Conservation (phyloP, 1,140 invertebrate species). For the Euura saliciscinereae region DNA sequence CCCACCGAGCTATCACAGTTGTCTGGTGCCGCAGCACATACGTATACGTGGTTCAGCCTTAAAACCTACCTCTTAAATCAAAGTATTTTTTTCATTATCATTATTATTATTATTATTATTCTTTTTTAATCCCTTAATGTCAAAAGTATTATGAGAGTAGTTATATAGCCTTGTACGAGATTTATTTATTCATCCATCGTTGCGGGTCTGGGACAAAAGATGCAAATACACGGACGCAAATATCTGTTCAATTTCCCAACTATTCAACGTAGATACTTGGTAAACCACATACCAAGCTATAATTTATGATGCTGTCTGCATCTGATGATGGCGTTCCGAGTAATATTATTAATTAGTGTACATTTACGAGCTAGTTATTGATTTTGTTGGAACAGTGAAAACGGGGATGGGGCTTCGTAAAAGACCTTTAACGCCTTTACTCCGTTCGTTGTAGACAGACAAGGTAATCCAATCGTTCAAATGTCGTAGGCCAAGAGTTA, state of each 20-base stretch:
- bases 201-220: not conserved
- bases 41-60: conserved; percentile 64
- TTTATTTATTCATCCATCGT: not conserved
- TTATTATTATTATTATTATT: not conserved
- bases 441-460: not conserved
- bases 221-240: not conserved
- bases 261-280: conserved; percentile 15
- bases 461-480: not conserved
- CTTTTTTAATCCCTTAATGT: conserved; percentile 13
- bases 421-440: not conserved
- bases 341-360: not conserved
- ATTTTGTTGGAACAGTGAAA: not conserved
- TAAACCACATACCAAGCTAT: conserved; percentile 38
- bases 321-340: conserved; percentile 43
- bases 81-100: conserved; percentile 36
- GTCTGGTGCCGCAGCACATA: conserved; percentile 63
- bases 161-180: conserved; percentile 2
- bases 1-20: conserved; percentile 63
- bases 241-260: not conserved
- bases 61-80: conserved; percentile 55
- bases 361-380: not conserved
- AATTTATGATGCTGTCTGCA: conserved; percentile 43
- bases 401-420: not conserved
- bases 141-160: not conserved
- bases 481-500: not conserved